phyloP scores from a whole-genome alignment of 2,797 vertebrate genomes.

The Ibycter americanus region DNA sequence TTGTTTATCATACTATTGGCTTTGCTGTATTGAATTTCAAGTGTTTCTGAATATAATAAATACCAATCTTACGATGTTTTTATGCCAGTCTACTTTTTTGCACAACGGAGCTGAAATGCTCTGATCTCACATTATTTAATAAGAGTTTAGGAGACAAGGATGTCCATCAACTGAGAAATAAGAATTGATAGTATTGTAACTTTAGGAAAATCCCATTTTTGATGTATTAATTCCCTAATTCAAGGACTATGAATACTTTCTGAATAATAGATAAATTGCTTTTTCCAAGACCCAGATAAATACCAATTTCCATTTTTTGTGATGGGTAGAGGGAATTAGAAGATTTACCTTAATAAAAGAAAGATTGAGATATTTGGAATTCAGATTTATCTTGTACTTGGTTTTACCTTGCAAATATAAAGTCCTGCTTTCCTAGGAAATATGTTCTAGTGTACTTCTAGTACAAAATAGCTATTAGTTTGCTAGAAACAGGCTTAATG shows the following conservation, averaged over 20 bases:
- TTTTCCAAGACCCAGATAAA: not conserved
- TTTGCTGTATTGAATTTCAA: not conserved
- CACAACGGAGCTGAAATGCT: not conserved
- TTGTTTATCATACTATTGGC: not conserved
- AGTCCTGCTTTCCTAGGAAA: not conserved
- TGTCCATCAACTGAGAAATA: not conserved
- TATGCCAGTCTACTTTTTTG: not conserved
- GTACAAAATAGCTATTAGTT: not conserved
- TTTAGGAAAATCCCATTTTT: not conserved
- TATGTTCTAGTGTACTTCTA: not conserved
- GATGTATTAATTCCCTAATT: not conserved
- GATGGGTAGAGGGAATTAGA: not conserved
- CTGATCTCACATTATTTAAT: not conserved
- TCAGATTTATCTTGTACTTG: not conserved
- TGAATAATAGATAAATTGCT: not conserved
- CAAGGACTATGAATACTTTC: not conserved
- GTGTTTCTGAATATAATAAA: not conserved
- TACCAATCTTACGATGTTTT: fast-evolving
- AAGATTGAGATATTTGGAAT: not conserved
- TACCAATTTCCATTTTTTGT: not conserved
- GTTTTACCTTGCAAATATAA: not conserved
- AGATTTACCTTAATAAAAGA: not conserved
- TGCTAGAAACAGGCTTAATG: not conserved
- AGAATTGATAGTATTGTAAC: not conserved
- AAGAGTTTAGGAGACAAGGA: not conserved